Base-by-base conservation (phyloP, 2,113 vertebrate genomes). In the Crypturellus undulatus region DNA sequence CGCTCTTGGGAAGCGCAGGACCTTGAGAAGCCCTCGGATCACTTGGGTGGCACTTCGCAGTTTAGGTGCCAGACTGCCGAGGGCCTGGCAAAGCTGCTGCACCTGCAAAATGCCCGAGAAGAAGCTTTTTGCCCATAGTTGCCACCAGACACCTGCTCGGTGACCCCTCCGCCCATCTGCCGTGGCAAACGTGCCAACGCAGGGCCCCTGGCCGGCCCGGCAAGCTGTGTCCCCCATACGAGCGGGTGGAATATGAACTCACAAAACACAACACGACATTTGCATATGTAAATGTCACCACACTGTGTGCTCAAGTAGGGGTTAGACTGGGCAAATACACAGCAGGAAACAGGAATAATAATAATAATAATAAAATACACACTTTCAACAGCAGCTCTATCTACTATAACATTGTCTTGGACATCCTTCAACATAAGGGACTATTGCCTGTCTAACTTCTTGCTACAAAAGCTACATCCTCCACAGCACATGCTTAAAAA, bases 191-290 rank as follows among this genome's bases (percentile, higher is more conserved):
- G 26, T 40, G 51, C 24, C 52, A 68, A n/a, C 12, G 26, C 4
- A 34, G 32, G 22, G 1, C 40, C 54, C 18, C 30, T 4, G 10
- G 19, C 38, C 1, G 80, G 40, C 54, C 58, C 16, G 70, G 43
- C 62, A 6, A 1, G 45, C n/a, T 67, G 40, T 20, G 21, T 21
- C 10, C 22, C 40, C 18, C 2, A 38, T 28, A 60, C 18, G 36
- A 2, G 42, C 32, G 64, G 26, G 69, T 21, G 69, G 49, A 60
- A 28, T 38, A 58, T 42, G 24, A 62, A 38, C 14, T 84, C 52
- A 42, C 40, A 42, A 42, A 42, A 11, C 13, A 9, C 1, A 0
- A 5, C 45, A 7, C 12, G 38, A 5, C 3, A 20, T 6, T 52
- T 28, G 3, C 5, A 22, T 20, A 12, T 10, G 36, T 19, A 42